Conservation (phyloP, 2,113 vertebrate species). For the Rhombomys opimus region DNA sequence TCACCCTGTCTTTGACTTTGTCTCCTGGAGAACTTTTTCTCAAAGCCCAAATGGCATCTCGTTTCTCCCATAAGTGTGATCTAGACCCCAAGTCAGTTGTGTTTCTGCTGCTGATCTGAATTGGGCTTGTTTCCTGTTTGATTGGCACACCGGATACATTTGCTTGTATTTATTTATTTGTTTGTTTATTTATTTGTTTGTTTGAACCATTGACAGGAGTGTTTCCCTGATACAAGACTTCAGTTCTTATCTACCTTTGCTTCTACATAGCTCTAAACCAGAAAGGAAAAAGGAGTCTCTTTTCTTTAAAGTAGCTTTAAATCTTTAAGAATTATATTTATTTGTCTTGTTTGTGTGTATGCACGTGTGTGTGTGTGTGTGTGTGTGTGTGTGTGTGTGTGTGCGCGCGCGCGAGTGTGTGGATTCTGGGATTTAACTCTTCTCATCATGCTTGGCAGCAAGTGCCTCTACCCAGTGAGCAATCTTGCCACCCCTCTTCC, state of each 20-base stretch:
- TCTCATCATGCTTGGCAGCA: neutral
- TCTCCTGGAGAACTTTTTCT: neutral
- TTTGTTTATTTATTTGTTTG: neutral
- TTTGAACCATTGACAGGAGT: neutral
- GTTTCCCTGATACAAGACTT: neutral
- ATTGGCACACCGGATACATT: accelerated
- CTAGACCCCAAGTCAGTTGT: neutral
- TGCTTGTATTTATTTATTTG: neutral
- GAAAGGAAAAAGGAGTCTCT: neutral
- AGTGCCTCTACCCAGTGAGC: neutral
- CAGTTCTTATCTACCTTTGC: neutral
- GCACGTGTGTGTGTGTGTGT: neutral
- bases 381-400: neutral
- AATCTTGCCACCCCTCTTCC: neutral
- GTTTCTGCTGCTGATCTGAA: neutral
- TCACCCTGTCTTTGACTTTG: neutral
- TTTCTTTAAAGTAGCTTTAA: neutral
- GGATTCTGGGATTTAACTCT: neutral
- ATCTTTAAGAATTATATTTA: neutral
- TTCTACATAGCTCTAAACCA: neutral
- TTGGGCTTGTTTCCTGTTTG: neutral
- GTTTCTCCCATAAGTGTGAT: neutral
- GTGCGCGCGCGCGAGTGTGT: neutral
- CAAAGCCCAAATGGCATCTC: neutral
- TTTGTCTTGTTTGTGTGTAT: neutral